These are phyloP conservation scores for Clarias laeviceps DNA, from an alignment of 2,797 vertebrate genomes.

Conservation along the genomic window DNA sequence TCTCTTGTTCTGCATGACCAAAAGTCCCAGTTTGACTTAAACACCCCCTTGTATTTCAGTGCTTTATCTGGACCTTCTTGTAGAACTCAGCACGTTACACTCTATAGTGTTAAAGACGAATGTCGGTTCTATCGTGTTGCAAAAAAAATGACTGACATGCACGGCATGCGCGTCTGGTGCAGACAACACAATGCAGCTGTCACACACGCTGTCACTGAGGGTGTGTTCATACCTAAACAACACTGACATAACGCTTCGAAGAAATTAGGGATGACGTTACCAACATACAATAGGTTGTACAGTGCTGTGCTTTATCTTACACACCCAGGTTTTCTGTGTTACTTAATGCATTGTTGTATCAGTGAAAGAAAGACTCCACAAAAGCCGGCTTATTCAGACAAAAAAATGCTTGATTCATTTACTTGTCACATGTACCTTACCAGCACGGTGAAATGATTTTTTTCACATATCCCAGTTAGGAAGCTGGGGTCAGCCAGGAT, in stretches of 20 bases:
- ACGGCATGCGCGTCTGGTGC: conserved; percentile 38
- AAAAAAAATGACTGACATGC: conserved; percentile 16
- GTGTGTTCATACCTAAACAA: conserved; percentile 8
- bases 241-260: not conserved
- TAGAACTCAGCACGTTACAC: not conserved
- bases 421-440: no score
- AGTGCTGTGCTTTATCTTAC: not conserved
- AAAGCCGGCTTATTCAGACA: not conserved
- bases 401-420: not conserved
- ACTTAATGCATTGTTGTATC: not conserved
- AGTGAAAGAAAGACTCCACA: not conserved
- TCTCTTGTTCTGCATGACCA: no score
- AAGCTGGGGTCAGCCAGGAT: no score
- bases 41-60: not conserved
- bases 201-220: not conserved
- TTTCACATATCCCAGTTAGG: no score
- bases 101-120: not conserved
- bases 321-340: not conserved
- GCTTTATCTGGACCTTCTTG: not conserved
- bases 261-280: not conserved
- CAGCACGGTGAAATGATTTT: no score
- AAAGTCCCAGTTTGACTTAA: no score
- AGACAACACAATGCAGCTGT: conserved; percentile 44
- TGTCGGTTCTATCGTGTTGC: conserved; percentile 21
- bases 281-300: not conserved